A percentile compares a stretch with the other conserved stretches of the same genome.
phyloP scores from a whole-genome alignment of 2,797 vertebrate species.

The Masticophis lateralis region DNA sequence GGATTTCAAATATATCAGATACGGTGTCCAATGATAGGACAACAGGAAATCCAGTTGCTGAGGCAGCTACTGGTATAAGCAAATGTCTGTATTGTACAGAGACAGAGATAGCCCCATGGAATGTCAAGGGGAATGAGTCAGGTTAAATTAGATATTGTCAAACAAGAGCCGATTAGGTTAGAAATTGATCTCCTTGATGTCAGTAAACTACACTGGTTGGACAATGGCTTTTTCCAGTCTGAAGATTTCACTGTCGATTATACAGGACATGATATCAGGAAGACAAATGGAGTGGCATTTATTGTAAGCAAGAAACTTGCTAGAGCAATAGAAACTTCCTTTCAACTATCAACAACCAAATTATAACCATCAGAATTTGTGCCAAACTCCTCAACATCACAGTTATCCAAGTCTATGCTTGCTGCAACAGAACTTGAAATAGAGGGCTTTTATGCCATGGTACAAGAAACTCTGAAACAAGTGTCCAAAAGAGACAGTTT shows the following conservation, averaged over 20 bases:
- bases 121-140: not conserved
- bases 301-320: not conserved
- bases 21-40: not conserved
- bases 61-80: not conserved
- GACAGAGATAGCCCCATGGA: not conserved
- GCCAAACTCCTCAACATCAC: not conserved
- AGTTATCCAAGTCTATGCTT: not conserved
- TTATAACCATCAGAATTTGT: not conserved
- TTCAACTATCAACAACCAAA: not conserved
- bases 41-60: not conserved
- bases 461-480: not conserved
- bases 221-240: not conserved
- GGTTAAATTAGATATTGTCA: not conserved
- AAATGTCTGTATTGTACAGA: not conserved
- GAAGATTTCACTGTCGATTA: not conserved
- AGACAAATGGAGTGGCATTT: not conserved
- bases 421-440: not conserved
- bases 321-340: not conserved
- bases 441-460: not conserved
- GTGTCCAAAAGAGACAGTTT: not conserved
- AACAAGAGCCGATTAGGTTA: not conserved
- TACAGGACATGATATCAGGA: not conserved
- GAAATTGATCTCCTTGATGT: not conserved
- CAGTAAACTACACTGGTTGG: not conserved
- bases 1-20: not conserved